Base-by-base conservation (phyloP, 2,113 vertebrate genomes). In the Ancistrus triradiatus region DNA sequence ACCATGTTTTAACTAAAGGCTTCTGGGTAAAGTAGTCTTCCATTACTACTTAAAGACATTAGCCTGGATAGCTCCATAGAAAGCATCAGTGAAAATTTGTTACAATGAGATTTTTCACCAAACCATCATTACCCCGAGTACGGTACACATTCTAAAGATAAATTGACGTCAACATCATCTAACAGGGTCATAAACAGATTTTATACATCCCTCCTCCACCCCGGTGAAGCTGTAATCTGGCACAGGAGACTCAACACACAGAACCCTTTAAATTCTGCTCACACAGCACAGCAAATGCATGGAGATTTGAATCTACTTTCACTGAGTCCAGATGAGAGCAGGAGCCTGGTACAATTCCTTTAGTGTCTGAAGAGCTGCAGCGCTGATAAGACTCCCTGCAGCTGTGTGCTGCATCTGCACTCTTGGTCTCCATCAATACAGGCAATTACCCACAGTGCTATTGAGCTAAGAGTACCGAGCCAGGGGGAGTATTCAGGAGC, bases 241-340 rank as follows among this genome's bases (percentile, higher is more conserved):
- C 33, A 44, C 25, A 28, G 27, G 40, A 37, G 24, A 44, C 19
- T 15, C 14, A 1, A 21, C 6, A 14, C 14, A 37, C 27, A 19
- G 44, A 2, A 4, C 38, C 35, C 35, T 52, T 58, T 7, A 61
- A 50, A 52, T 53, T 64, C 42, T 33, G 10, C 49, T 57, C 60
- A 52, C 52, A 43, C 37, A 25, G 40, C 17, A 10, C 4, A 10
- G 7, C 13, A 9, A 33, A 46, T 8, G 43, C 33, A 65, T 37
- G 22, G 37, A 51, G 68, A 69, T 78, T 80, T 80, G 60, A 68
- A 69, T 67, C n/a, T 51, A 18, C 37, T 63, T 48, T 22, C 33
- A 69, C 72, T 52, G 73, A 69, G 76, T 66, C 64, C 59, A 77
- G 78, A 83, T 85, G 74, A 81, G 17, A 38, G 38, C 43, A 69